Conservation (phyloP, 2,797 vertebrate genomes). For the Microhierax caerulescens region DNA sequence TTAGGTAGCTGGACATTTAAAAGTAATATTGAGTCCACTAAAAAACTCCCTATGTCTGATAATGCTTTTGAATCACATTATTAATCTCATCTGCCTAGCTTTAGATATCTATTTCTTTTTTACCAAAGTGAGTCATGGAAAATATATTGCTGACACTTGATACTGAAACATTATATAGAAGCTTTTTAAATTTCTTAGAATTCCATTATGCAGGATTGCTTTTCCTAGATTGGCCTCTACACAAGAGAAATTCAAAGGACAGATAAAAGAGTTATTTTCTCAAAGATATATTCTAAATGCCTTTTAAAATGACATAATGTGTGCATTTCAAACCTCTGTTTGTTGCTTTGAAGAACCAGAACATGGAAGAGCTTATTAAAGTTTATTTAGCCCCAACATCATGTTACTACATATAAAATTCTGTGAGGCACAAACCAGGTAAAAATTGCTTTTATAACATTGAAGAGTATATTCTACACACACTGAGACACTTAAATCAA, state of each 20-base stretch:
- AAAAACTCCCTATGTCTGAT: not conserved
- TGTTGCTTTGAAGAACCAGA: not conserved
- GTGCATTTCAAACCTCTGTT: not conserved
- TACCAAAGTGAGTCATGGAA: not conserved
- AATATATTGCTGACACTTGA: not conserved
- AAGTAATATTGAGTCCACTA: not conserved
- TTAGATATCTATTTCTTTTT: not conserved
- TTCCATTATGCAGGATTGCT: not conserved
- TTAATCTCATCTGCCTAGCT: not conserved
- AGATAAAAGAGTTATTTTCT: not conserved
- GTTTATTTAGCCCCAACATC: not conserved
- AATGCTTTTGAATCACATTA: not conserved
- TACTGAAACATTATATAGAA: not conserved
- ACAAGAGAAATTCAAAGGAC: not conserved
- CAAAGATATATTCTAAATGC: not conserved
- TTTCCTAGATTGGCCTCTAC: not conserved
- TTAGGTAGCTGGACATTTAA: not conserved
- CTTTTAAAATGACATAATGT: not conserved
- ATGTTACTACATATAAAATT: not conserved
- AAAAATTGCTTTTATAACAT: not conserved
- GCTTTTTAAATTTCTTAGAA: not conserved
- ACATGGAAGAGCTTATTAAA: not conserved
- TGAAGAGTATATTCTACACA: not conserved
- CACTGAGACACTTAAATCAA: not conserved
- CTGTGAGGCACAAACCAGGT: not conserved